Evolutionary conservation across 2,797 vertebrate genomes (phyloP).

Genomic region (Xenopus petersii): DNA sequence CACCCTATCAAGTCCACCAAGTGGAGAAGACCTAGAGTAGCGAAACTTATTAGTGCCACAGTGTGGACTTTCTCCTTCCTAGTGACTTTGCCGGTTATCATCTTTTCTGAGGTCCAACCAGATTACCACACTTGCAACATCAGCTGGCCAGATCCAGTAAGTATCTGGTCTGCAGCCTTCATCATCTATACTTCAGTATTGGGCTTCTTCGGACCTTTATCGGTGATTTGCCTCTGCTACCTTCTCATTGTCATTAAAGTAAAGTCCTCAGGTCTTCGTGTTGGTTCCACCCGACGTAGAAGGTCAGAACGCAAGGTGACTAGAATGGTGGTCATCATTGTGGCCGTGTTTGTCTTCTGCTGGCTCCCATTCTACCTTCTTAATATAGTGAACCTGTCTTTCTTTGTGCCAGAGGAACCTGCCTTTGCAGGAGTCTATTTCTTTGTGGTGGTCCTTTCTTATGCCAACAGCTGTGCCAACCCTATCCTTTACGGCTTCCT

Average conservation of each 20-base stretch:
- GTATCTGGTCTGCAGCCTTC: conserved; percentile 78
- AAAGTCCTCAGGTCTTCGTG: conserved; percentile 77
- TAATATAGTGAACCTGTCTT: conserved; percentile 85
- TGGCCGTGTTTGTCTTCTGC: conserved; percentile 86
- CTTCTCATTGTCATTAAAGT: conserved; percentile 88
- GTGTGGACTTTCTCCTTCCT: conserved; percentile 85
- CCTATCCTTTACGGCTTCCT: conserved; percentile 89
- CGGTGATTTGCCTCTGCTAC: conserved; percentile 90
- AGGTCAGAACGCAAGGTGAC: conserved; percentile 87
- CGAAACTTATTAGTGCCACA: conserved; percentile 75
- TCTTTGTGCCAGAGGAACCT: conserved; percentile 77
- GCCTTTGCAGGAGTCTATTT: conserved; percentile 71
- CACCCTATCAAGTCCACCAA: conserved; percentile 83
- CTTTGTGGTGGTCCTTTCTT: conserved; percentile 83
- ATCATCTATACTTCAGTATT: conserved; percentile 86
- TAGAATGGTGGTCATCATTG: conserved; percentile 91
- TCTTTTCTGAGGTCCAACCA: conserved; percentile 81
- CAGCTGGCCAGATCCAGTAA: conserved; percentile 81
- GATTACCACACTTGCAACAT: conserved; percentile 83
- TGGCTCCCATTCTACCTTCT: conserved; percentile 89
- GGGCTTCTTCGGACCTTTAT: conserved; percentile 84
- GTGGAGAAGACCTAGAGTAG: conserved; percentile 82
- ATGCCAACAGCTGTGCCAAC: conserved; percentile 94
- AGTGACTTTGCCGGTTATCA: conserved; percentile 81
- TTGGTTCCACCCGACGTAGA: conserved; percentile 73